These are phyloP conservation scores for Phortica variegata DNA, from an alignment of 1,140 invertebrate species.

Conservation along the genomic window DNA sequence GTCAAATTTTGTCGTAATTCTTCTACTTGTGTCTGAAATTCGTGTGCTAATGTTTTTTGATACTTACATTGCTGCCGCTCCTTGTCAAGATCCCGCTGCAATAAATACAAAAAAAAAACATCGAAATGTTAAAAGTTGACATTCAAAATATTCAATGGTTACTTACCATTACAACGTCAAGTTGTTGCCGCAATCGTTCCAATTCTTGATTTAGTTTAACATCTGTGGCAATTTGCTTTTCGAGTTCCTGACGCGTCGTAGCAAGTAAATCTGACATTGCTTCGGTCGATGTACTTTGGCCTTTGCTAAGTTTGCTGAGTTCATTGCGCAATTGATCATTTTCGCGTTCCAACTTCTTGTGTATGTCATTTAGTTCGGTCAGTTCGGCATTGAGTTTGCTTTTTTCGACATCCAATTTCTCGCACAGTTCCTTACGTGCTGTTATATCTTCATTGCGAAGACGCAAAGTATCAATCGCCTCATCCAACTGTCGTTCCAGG, in stretches of 20 bases:
- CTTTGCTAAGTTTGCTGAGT: constrained; percentile 18
- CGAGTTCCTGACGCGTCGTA: constrained; percentile 34
- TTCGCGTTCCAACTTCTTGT: constrained; percentile 42
- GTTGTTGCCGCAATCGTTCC: constrained; percentile 28
- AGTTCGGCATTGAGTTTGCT: constrained; percentile 49
- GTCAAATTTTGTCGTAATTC: constrained; percentile 38
- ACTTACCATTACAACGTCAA: constrained; percentile 34
- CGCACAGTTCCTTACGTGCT: constrained; percentile 45
- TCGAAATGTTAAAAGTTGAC: neutral
- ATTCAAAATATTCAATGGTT: neutral
- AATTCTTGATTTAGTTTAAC: constrained; percentile 33
- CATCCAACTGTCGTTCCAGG: constrained; percentile 34
- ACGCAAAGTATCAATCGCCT: constrained; percentile 26
- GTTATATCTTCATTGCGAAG: constrained; percentile 41
- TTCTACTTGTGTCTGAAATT: constrained; percentile 37
- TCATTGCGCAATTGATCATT: constrained; percentile 33
- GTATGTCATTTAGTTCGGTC: constrained; percentile 34
- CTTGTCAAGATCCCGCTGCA: constrained; percentile 30
- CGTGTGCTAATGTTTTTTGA: constrained; percentile 31
- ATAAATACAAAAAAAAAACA: neutral
- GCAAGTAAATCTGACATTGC: constrained; percentile 37
- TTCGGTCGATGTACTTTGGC: constrained; percentile 27
- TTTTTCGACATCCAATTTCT: constrained; percentile 46
- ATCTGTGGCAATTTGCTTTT: constrained; percentile 34
- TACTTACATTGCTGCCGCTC: constrained; percentile 33